A percentile compares a stretch with the other conserved stretches of the same genome.
Conservation (phyloP, 2,888 invertebrate genomes). For the Nephrotoma guestfalica region DNA sequence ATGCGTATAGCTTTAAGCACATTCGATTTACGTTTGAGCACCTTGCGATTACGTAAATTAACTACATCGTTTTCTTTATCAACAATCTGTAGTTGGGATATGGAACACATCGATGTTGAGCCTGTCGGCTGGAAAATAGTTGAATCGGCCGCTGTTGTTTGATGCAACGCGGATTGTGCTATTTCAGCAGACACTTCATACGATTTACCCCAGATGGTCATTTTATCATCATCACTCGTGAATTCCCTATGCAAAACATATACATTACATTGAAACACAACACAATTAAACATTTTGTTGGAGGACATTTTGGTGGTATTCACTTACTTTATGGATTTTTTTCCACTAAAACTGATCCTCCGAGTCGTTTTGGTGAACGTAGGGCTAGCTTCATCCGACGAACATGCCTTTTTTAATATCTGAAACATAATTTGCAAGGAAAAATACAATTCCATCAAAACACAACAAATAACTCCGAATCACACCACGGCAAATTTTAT, state of each 20-base stretch:
- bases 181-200: slow-evolving; percentile 1
- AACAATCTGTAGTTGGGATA: neutral
- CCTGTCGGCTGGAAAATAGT: neutral
- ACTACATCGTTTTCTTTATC: neutral
- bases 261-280: neutral
- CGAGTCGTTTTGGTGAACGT: neutral
- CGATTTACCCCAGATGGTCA: neutral
- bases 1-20: neutral
- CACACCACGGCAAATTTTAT: neutral
- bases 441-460: neutral
- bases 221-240: neutral
- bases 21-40: neutral
- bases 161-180: neutral
- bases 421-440: neutral
- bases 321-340: neutral
- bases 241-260: neutral
- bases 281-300: no score
- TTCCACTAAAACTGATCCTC: neutral
- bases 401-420: neutral
- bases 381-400: neutral
- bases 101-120: neutral
- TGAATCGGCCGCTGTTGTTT: neutral
- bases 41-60: neutral
- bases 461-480: neutral
- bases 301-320: no score